Base-by-base conservation (phyloP, 2,113 vertebrate species). In the Cottus gobio region DNA sequence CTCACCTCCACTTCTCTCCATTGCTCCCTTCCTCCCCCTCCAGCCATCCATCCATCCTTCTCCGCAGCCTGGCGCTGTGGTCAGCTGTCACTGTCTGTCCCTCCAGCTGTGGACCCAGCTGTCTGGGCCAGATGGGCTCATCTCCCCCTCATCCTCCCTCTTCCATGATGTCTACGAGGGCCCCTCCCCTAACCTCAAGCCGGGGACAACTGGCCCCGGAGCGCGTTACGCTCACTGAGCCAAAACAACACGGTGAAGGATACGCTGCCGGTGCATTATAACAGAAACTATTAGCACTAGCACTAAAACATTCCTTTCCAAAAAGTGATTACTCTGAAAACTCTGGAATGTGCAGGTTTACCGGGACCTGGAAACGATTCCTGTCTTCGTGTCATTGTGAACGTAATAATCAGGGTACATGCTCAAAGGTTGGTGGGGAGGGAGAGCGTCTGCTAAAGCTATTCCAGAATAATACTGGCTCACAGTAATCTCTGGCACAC, bases 41-140 rank as follows among this genome's bases (percentile, higher is more conserved):
- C 76, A 88, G 82, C 85, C 83, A 89, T 87, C 83, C 74, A 86
- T 91, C 85, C 82, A 85, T 92, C 90, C 82, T 87, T 92, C 75
- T 69, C 79, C 61, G 70, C 76, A 77, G 83, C 84, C 60, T 44
- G 74, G 75, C 57, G 18, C 84, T 61, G 71, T 73, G 75, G 89
- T 93, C 90, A 86, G 89, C 91, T 91, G 90, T 91, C 87, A 90
- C 87, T 86, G 90, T 84, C 82, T 87, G 84, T 89, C 88, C 91
- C 86, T 90, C 91, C 93, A 93, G 93, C 93, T 93, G 92, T 87
- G 89, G 91, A 87, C 92, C 88, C 90, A 93, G 90, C 88, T 90
- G 92, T 85, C 68, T 79, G 80, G 2, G 85, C 88, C 93, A 93
- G 90, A 93, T 93, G 90, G 91, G 83, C 77, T 90, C 84, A 64